Base-by-base conservation (phyloP, 2,888 invertebrate genomes). In the Spodoptera littoralis region DNA sequence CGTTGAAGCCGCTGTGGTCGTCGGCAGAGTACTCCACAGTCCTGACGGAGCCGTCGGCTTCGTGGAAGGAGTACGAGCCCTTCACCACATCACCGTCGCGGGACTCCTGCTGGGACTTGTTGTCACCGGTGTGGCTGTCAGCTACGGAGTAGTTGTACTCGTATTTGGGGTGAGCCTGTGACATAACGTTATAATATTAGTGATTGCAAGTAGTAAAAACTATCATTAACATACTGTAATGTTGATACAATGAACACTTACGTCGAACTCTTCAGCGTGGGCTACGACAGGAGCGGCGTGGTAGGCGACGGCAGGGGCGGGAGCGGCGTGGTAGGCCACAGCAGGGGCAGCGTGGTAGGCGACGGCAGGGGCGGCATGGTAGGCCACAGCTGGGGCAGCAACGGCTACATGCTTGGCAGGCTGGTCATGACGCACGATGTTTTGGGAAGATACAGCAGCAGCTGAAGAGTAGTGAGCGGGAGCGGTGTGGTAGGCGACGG, bases 121-220 rank as follows among this genome's bases (percentile, higher is more conserved):
- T 88, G 88, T 95, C 95, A 47, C 95, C 95, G 81, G 95, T 93
- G 84, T 94, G 93, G 22, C 89, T 86, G 82, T 95, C 95, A 70
- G 92, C 88, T 1, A 95, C 95, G 36, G 93, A 93, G 88, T 95
- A 95, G 61, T 88, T 89, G 88, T 88, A 95, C 77, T 92, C 90
- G 82, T 91, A 91, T 78, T 87, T 87, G 60, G 91, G 90, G 83
- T 89, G 79, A 12, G 90, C 83, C 88, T 90, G 71, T 13, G 53
- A 65, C 11, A 4, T 6, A n/a, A 42, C 42, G 6, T 27, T 3
- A 44, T 24, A 6, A n/a, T 4, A n/a, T 44, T 11, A 9, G 13
- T 13, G 3, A 12, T 11, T 9, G n/a, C 41, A 41, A 11, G 27
- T 27, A 4, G 27, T 27, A 27, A 27, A 27, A 27, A 4, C 27